A percentile compares a stretch with the other conserved stretches of the same genome.
phyloP scores from a whole-genome alignment of 2,113 vertebrate genomes.

The Ameiurus melas region DNA sequence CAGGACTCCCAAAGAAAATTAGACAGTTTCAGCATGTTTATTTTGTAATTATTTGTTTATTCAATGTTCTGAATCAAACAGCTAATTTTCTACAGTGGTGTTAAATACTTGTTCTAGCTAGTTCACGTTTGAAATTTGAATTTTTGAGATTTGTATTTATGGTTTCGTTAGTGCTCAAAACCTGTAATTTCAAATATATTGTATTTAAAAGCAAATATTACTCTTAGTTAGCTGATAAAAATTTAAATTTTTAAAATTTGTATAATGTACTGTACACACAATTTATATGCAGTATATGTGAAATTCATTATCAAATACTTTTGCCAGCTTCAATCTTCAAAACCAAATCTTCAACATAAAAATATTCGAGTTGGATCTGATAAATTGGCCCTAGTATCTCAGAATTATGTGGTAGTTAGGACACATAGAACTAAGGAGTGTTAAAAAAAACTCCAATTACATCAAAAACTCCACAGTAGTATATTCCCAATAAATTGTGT shows the following conservation, averaged over 20 bases:
- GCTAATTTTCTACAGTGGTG: neutral
- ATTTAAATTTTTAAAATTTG: neutral
- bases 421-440: neutral
- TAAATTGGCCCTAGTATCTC: neutral
- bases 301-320: neutral
- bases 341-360: neutral
- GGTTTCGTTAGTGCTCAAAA: neutral
- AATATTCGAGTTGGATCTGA: neutral
- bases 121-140: neutral
- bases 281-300: neutral
- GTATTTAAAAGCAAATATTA: neutral
- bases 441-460: neutral
- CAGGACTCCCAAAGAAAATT: neutral
- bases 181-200: neutral
- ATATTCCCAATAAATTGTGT: neutral
- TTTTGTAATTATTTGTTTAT: too few relatives aligned
- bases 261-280: too few relatives aligned
- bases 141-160: neutral
- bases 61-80: neutral
- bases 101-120: neutral
- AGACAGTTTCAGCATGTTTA: neutral
- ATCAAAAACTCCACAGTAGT: neutral
- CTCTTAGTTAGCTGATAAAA: neutral
- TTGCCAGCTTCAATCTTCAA: neutral
- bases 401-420: neutral